phyloP scores from a whole-genome alignment of 2,888 invertebrate genomes.

The Eupithecia pulchellata region DNA sequence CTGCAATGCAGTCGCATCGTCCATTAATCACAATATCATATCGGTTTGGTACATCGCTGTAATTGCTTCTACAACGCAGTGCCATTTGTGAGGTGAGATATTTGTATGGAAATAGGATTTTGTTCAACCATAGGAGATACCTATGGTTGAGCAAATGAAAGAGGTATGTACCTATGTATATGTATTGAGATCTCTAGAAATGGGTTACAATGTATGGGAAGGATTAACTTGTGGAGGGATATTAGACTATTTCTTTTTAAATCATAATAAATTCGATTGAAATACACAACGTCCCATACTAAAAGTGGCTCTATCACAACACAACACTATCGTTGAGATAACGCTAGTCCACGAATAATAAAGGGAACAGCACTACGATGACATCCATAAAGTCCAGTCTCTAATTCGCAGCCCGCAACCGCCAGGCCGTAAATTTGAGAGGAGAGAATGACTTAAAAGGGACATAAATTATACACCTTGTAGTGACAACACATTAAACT shows the following conservation, averaged over 20 bases:
- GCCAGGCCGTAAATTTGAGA: conserved; percentile 34
- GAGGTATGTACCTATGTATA: too few species aligned
- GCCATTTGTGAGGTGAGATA: neutral
- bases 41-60: neutral
- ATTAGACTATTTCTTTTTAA: too few species aligned
- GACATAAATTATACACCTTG: conserved; percentile 53
- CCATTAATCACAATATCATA: neutral
- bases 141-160: too few species aligned
- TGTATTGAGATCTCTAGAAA: too few species aligned
- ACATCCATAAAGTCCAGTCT: conserved; percentile 25
- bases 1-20: neutral
- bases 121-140: neutral
- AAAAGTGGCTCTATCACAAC: neutral
- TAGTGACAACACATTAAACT: conserved; percentile 27
- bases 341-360: conserved; percentile 2
- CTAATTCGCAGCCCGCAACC: conserved; percentile 31
- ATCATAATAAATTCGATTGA: neutral
- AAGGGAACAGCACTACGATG: neutral
- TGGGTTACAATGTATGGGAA: too few species aligned
- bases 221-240: neutral
- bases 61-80: neutral
- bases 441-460: conserved; percentile 52
- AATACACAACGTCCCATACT: neutral
- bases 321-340: neutral
- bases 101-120: neutral